Evolutionary conservation across 2,113 vertebrate genomes (phyloP).

Genomic region (Phylloscopus whistleri): DNA sequence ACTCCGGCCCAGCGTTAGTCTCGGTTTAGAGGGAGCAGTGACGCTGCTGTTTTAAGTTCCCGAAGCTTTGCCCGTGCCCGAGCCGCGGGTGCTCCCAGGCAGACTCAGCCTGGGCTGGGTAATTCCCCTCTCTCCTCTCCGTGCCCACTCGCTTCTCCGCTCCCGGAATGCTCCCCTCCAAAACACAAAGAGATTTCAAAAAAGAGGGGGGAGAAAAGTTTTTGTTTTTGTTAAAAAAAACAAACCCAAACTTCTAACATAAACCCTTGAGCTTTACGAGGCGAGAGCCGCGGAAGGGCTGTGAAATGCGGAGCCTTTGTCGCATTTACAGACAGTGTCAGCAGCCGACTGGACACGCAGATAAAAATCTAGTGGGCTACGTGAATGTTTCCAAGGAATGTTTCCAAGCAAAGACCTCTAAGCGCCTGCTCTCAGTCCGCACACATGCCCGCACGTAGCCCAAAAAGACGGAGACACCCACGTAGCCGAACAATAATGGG

Average conservation of each 20-base stretch:
- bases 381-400: neutral
- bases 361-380: neutral
- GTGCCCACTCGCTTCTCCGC: neutral
- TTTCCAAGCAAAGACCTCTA: neutral
- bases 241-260: neutral
- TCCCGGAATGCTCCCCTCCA: neutral
- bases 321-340: neutral
- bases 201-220: no score
- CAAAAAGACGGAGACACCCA: neutral
- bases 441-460: neutral
- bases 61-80: neutral
- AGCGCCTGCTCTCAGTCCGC: neutral
- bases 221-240: neutral
- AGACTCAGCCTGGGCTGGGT: neutral
- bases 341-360: neutral
- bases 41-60: neutral
- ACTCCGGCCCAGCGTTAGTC: neutral
- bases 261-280: neutral
- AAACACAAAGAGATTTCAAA: neutral
- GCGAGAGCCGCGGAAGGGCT: neutral
- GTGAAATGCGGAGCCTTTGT: neutral
- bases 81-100: neutral
- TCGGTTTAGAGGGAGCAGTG: neutral
- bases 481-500: neutral
- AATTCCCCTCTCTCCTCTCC: neutral